Evolutionary conservation across 2,888 invertebrate species (phyloP), one percentile per base, ranked within the genome.

Genomic region (Zygaena filipendulae): DNA sequence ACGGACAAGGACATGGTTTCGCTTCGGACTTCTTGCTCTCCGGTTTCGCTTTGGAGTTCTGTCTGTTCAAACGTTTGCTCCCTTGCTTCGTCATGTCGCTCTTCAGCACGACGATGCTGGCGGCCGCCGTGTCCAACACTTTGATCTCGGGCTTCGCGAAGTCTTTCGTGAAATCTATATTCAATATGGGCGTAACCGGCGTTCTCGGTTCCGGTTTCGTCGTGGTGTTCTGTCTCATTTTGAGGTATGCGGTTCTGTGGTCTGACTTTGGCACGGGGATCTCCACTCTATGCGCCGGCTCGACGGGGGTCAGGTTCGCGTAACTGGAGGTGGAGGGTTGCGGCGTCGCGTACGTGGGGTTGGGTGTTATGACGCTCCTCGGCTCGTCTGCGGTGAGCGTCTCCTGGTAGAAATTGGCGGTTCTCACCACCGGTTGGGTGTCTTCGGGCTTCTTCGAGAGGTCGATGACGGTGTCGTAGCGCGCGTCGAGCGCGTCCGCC

Each of bases 401-500:
- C 39, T 79, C 79, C 43, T 75, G 71, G 50, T 79, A 79, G 43
- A 79, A 79, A 34, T 77, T 77, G 0, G 74, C 69, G 3, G 59
- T 60, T 27, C 68, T 40, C 0, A 49, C 16, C 0, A 55, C 45
- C 3, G 61, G 58, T 39, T 49, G 55, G 1, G 46, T 40, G 2
- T 57, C 59, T 13, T 39, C 40, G 2, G 45, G 16, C 37, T 66
- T 68, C 30, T 58, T 66, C 0, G 69, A 52, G 23, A 77, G 45
- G 35, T 77, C 75, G 42, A 74, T 70, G 19, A 67, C 70, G 3
- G 47, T 44, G 20, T 64, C 67, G 11, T 40, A 6, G 4, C 5
- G 4, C 16, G 16, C 4, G 7, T 4, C 7, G 16, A 16, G 4
- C 16, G 16, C 7, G 4, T 16, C 16, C 4, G 16, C 7, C 7